These are phyloP conservation scores for Zaprionus davidi DNA, from an alignment of 1,140 invertebrate species.

Conservation along the genomic window DNA sequence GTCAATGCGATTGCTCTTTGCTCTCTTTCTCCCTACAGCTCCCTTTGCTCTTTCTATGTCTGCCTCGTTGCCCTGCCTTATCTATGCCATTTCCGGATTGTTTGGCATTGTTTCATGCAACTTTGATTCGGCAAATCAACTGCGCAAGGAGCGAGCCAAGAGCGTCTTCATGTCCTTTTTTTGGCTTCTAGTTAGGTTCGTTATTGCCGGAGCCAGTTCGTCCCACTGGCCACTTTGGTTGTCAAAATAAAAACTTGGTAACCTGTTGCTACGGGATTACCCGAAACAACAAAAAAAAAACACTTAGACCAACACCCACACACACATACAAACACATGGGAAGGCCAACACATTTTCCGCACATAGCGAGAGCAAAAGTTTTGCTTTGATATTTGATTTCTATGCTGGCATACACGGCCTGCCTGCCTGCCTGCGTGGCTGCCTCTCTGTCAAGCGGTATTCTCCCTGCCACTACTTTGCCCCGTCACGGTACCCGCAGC, in stretches of 20 bases:
- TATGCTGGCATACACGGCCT: slow-evolving; percentile 41
- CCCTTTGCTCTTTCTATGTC: slow-evolving; percentile 5
- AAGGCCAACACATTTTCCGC: neutral
- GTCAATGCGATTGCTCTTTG: slow-evolving; percentile 38
- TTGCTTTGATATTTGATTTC: slow-evolving; percentile 80
- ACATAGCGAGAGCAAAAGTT: slow-evolving; percentile 48
- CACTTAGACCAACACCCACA: slow-evolving; percentile 7
- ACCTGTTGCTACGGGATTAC: slow-evolving; percentile 79
- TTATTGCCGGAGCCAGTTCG: slow-evolving; percentile 24
- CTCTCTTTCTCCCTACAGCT: neutral
- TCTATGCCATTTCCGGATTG: slow-evolving; percentile 52
- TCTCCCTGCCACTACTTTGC: neutral
- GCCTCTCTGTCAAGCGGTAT: too few species aligned
- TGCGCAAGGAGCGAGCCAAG: slow-evolving; percentile 27
- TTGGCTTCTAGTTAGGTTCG: slow-evolving; percentile 21
- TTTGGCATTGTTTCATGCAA: slow-evolving; percentile 75
- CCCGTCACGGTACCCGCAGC: slow-evolving; percentile 28
- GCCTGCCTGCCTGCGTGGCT: slow-evolving; percentile 16
- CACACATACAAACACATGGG: neutral
- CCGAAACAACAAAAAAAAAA: slow-evolving; percentile 19
- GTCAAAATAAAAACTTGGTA: slow-evolving; percentile 77
- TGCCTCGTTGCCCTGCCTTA: slow-evolving; percentile 25
- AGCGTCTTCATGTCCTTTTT: neutral
- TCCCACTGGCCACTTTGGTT: slow-evolving; percentile 43
- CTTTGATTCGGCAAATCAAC: slow-evolving; percentile 77